These are phyloP conservation scores for Scomber japonicus DNA, from an alignment of 2,113 vertebrate species.

Conservation along the genomic window DNA sequence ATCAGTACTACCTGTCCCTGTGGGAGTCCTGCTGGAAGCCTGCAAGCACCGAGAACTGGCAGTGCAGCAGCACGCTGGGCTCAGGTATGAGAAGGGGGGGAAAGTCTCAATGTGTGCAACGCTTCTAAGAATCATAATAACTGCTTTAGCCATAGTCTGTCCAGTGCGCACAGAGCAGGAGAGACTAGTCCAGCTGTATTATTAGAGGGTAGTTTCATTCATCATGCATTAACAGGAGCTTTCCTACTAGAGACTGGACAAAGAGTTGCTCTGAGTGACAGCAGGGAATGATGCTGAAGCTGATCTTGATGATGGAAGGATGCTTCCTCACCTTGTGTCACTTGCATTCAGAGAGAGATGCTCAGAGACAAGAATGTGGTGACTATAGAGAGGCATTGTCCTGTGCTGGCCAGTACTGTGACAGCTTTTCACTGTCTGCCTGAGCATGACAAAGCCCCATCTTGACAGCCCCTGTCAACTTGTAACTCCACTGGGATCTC, in stretches of 20 bases:
- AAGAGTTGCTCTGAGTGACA: slow-evolving; percentile 16
- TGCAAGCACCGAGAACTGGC: slow-evolving; percentile 89
- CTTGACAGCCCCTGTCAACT: slow-evolving; percentile 26
- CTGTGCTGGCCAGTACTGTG: not conserved
- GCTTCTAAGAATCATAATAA: not conserved
- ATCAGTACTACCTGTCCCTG: slow-evolving; percentile 95
- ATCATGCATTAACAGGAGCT: not conserved
- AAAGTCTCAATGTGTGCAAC: not conserved
- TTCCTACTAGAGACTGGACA: slow-evolving; percentile 14
- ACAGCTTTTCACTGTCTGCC: not conserved
- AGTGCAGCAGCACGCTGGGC: slow-evolving; percentile 92
- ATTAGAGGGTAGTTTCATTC: not conserved
- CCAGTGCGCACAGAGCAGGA: not conserved
- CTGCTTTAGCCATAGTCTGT: not conserved
- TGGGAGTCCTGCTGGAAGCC: slow-evolving; percentile 97
- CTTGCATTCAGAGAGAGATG: too few relatives aligned
- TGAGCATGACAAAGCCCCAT: slow-evolving; percentile 34
- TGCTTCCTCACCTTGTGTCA: not conserved
- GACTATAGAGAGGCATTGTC: not conserved
- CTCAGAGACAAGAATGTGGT: not conserved
- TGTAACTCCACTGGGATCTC: slow-evolving; percentile 35
- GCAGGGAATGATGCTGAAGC: not conserved
- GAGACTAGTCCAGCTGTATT: not conserved
- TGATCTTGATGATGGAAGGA: slow-evolving; percentile 4
- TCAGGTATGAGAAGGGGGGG: slow-evolving; percentile 86